These are phyloP conservation scores for Drosophila guanche DNA, from an alignment of 1,140 invertebrate genomes.

Conservation along the genomic window DNA sequence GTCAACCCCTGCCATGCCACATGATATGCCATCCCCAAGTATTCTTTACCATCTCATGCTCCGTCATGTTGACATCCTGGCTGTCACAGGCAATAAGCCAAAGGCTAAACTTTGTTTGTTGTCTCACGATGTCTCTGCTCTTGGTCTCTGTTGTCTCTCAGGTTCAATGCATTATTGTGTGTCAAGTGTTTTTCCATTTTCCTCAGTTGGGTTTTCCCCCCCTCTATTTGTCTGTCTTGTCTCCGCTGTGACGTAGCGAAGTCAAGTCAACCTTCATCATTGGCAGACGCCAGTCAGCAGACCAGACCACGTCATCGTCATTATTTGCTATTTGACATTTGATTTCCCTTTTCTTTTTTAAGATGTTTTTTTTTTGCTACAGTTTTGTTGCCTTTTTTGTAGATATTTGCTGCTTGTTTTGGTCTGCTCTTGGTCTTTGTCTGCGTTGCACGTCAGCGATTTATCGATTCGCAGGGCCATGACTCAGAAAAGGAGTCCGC, in stretches of 20 bases:
- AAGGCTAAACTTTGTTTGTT: slow-evolving; percentile 60
- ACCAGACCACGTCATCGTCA: slow-evolving; percentile 65
- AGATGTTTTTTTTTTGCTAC: slow-evolving; percentile 7
- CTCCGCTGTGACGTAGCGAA: slow-evolving; percentile 51
- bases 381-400: slow-evolving; percentile 33
- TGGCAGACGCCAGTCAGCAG: slow-evolving; percentile 21
- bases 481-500: slow-evolving; percentile 65
- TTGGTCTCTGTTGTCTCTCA: slow-evolving; percentile 27
- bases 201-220: slow-evolving; percentile 14
- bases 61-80: slow-evolving; percentile 41
- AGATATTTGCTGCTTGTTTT: too few species aligned
- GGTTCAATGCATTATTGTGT: slow-evolving; percentile 75
- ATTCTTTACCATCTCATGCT: too few species aligned
- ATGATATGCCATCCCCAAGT: slow-evolving; percentile 7
- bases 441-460: slow-evolving; percentile 63
- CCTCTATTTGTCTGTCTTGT: slow-evolving; percentile 18
- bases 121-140: slow-evolving; percentile 42
- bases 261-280: slow-evolving; percentile 75
- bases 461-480: slow-evolving; percentile 74
- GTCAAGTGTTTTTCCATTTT: slow-evolving; percentile 70
- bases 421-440: slow-evolving; percentile 59
- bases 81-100: slow-evolving; percentile 59
- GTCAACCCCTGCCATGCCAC: slow-evolving; percentile 3
- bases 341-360: slow-evolving; percentile 58
- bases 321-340: slow-evolving; percentile 76